Conservation (phyloP, 1,140 invertebrate species). For the Brachionus angularis region DNA sequence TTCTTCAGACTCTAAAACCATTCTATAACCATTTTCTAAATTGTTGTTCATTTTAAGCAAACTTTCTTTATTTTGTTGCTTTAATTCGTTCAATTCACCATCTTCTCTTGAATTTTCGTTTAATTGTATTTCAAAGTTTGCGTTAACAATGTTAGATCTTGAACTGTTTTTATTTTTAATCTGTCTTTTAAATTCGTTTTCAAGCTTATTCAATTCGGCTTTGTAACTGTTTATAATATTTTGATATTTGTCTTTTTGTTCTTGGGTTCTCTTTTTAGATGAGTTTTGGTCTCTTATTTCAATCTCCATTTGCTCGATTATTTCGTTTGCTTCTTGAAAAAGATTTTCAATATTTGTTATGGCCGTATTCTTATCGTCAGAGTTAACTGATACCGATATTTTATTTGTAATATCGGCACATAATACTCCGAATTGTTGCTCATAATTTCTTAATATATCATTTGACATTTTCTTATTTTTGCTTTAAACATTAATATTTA, state of each 20-base stretch:
- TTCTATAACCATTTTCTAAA: conserved; percentile 32
- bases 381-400: conserved; percentile 15
- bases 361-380: neutral
- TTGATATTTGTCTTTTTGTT: conserved; percentile 30
- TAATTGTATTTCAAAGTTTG: conserved; percentile 23
- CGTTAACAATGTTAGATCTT: neutral
- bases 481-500: neutral
- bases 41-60: conserved; percentile 32
- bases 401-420: conserved; percentile 40
- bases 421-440: conserved; percentile 40
- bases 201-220: conserved; percentile 8
- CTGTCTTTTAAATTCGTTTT: conserved; percentile 23
- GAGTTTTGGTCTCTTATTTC: conserved; percentile 29
- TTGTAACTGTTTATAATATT: conserved; percentile 40
- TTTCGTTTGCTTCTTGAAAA: conserved; percentile 30
- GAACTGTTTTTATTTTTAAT: neutral
- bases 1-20: conserved; percentile 41
- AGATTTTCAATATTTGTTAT: conserved; percentile 4
- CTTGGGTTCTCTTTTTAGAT: conserved; percentile 21
- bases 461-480: neutral
- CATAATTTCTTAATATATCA: conserved; percentile 34
- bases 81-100: conserved; percentile 17
- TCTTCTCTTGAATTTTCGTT: conserved; percentile 13
- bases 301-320: conserved; percentile 39
- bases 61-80: conserved; percentile 20